Evolutionary conservation across 2,113 vertebrate species (phyloP), one percentile per base, ranked within the genome.

Genomic region (Erpornis zantholeuca): DNA sequence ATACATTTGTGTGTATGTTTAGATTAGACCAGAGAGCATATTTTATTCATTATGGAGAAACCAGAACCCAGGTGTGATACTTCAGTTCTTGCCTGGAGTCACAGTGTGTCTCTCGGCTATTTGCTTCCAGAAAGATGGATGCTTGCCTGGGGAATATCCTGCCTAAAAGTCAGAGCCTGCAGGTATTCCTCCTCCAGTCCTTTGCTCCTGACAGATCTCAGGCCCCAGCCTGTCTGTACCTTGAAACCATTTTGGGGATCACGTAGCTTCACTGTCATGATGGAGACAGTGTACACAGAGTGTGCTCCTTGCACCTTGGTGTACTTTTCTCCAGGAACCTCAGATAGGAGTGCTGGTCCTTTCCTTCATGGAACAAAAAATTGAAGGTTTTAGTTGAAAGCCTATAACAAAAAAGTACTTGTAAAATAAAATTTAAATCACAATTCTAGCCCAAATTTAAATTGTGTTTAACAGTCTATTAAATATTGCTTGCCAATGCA

Each of bases 171-270:
- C 36, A 86, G 28, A 3, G 45, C 7, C 22, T 85, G 27, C 23
- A 38, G 33, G 5, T 72, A 42, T 68, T 80, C 33, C 72, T 0
- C 0, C 12, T 36, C 22, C 1, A 2, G 11, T 31, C 25, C 19
- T 80, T 88, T 68, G 10, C 21, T 63, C 21, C 18, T 15, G 11
- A n/a, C 27, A 49, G 25, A 27, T 57, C 12, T 86, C 49, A 76
- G 15, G 10, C 6, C 15, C 7, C 13, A 78, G 25, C 5, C 21
- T 9, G n/a, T 68, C 10, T 14, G 40, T 36, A 22, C 4, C 9
- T 60, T 70, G 57, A 20, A 77, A 53, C 3, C 11, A 40, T 65
- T 77, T 53, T 49, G 16, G 14, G 19, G 9, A 35, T 38, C 38
- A 23, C 8, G 2, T 12, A 15, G 2, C 27, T 79, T 88, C 31